Percentiles rank a stretch among this genome's conserved stretches.
Evolutionary conservation across 2,113 vertebrate species (phyloP).

Genomic region (Tiliqua scincoides): DNA sequence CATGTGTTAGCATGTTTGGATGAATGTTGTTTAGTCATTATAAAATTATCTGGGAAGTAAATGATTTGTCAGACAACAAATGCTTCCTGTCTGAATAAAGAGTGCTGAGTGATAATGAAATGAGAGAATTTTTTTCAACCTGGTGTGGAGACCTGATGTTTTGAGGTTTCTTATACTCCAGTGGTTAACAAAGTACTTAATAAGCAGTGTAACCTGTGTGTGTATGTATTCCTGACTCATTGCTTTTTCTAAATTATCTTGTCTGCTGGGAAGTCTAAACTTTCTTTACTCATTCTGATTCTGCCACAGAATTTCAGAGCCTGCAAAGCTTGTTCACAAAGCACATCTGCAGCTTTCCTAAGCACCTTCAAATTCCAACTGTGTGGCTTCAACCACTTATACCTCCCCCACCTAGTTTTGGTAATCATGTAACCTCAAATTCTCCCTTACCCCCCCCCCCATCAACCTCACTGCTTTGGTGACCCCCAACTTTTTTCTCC

Average conservation of each 20-base stretch:
- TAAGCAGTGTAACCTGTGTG: neutral
- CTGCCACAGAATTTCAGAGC: neutral
- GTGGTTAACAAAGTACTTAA: neutral
- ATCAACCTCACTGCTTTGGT: neutral
- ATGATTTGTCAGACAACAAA: accelerated
- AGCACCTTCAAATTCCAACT: neutral
- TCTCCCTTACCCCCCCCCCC: neutral
- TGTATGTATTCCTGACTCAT: neutral
- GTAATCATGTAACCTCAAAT: neutral
- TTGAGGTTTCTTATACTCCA: neutral
- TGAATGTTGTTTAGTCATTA: neutral
- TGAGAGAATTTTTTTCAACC: neutral
- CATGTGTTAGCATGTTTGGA: neutral
- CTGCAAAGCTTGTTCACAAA: neutral
- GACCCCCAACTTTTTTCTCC: neutral
- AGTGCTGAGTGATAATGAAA: constrained; percentile 25
- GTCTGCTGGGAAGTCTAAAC: neutral
- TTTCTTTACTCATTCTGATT: neutral
- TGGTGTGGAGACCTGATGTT: neutral
- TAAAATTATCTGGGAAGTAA: neutral
- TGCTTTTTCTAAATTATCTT: neutral
- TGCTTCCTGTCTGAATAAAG: constrained; percentile 19
- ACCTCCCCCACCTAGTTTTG: neutral
- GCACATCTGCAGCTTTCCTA: neutral
- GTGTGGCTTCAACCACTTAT: neutral